These are phyloP conservation scores for Lophotis ruficrista DNA, from an alignment of 2,113 vertebrate genomes.

Conservation along the genomic window DNA sequence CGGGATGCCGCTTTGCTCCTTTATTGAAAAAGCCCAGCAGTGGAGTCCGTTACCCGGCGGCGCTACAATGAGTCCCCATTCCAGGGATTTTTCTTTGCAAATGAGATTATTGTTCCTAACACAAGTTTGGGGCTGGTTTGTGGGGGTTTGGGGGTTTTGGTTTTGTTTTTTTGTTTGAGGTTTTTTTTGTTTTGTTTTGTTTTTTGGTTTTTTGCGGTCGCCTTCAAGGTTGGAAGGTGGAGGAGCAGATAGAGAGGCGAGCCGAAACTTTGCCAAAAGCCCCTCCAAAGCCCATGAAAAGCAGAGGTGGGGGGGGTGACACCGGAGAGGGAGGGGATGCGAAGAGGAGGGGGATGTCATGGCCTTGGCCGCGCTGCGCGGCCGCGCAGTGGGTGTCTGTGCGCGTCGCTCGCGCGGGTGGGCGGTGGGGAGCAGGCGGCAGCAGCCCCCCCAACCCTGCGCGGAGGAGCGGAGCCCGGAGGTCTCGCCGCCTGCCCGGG, in stretches of 20 bases:
- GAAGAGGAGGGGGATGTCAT: background rate
- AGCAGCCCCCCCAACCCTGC: background rate
- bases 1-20: slow-evolving; percentile 62
- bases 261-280: background rate
- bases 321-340: background rate
- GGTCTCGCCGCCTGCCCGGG: background rate
- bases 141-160: too few species aligned
- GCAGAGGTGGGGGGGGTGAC: background rate
- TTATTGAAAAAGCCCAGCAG: slow-evolving; percentile 59
- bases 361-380: slow-evolving; percentile 5
- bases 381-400: background rate
- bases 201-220: background rate
- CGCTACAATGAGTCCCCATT: slow-evolving; percentile 76
- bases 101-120: slow-evolving; percentile 69
- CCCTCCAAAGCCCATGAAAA: background rate
- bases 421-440: background rate
- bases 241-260: slow-evolving; percentile 14
- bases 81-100: slow-evolving; percentile 71
- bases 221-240: slow-evolving; percentile 27
- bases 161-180: too few species aligned
- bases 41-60: slow-evolving; percentile 55
- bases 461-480: background rate
- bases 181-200: background rate
- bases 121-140: background rate
- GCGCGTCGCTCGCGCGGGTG: background rate